These are phyloP conservation scores for Zalophus californianus DNA, from an alignment of 2,797 vertebrate species.

Conservation along the genomic window DNA sequence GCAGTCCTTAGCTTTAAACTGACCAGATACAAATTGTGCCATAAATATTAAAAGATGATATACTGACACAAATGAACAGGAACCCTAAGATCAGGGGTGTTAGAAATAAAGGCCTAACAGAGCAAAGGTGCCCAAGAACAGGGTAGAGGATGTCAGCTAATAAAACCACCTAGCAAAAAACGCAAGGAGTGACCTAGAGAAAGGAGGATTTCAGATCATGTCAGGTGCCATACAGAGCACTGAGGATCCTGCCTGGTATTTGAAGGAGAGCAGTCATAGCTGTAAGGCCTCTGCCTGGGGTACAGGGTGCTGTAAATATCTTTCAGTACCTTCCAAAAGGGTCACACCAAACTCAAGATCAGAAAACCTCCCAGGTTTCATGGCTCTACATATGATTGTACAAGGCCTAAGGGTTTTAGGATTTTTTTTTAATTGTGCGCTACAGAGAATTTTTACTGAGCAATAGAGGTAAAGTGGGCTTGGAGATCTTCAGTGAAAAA, in stretches of 20 bases:
- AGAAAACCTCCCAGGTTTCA: conserved; percentile 12
- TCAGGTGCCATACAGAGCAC: not conserved
- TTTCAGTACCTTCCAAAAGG: not conserved
- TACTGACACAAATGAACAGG: conserved; percentile 1
- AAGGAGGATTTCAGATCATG: not conserved
- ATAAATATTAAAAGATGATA: not conserved
- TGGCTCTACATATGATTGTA: not conserved
- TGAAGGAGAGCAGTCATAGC: not conserved
- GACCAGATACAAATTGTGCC: conserved; percentile 12
- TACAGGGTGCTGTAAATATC: not conserved
- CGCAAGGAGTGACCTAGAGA: not conserved
- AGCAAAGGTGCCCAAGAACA: not conserved
- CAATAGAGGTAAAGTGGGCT: not conserved
- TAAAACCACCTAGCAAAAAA: not conserved
- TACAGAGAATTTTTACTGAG: conserved; percentile 26
- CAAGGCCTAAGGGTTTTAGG: not conserved
- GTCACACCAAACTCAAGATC: not conserved
- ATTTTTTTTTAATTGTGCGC: not conserved
- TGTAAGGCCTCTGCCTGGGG: not conserved
- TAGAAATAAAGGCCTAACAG: conserved; percentile 30
- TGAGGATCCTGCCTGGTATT: not conserved
- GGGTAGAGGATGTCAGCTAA: not conserved
- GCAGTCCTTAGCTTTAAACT: conserved; percentile 23
- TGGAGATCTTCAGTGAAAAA: conserved; percentile 14
- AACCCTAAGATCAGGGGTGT: not conserved